Conservation (phyloP, 1,140 invertebrate genomes). For the Philopotamus ludificatus region DNA sequence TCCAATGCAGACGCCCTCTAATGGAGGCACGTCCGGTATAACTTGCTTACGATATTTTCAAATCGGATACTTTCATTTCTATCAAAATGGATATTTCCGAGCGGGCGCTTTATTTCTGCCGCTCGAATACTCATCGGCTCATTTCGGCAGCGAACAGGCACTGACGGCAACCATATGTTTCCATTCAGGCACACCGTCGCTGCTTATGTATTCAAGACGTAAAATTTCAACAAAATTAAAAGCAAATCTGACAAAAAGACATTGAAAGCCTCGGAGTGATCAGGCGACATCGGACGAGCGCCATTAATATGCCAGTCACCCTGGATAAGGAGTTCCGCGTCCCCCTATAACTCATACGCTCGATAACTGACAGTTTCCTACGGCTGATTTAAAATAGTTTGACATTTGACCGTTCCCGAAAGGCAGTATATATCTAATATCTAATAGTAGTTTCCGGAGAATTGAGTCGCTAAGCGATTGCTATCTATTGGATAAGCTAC, state of each 20-base stretch:
- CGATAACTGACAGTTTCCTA: no score
- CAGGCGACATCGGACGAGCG: no score
- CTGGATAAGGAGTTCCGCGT: no score
- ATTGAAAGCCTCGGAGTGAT: not conserved
- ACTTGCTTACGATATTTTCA: conserved; percentile 35
- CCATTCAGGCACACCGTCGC: not conserved
- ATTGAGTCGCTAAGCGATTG: no score
- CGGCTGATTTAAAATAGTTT: no score
- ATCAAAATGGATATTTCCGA: conserved; percentile 35
- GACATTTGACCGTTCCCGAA: no score
- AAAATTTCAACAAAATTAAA: not conserved
- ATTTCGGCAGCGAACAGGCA: not conserved
- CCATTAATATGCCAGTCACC: no score
- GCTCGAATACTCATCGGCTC: conserved; percentile 24
- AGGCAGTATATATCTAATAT: no score
- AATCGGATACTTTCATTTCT: conserved; percentile 31
- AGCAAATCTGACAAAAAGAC: not conserved
- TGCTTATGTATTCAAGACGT: not conserved
- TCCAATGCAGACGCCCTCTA: conserved; percentile 7
- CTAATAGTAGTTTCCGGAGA: no score
- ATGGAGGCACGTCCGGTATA: conserved; percentile 33
- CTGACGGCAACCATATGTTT: conserved; percentile 2
- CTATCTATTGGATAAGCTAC: no score
- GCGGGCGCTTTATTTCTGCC: conserved; percentile 26
- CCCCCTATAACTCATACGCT: no score